Evolutionary conservation across 2,888 invertebrate genomes (phyloP), one percentile per base, ranked within the genome.

Genomic region (Drosophila subquinaria): DNA sequence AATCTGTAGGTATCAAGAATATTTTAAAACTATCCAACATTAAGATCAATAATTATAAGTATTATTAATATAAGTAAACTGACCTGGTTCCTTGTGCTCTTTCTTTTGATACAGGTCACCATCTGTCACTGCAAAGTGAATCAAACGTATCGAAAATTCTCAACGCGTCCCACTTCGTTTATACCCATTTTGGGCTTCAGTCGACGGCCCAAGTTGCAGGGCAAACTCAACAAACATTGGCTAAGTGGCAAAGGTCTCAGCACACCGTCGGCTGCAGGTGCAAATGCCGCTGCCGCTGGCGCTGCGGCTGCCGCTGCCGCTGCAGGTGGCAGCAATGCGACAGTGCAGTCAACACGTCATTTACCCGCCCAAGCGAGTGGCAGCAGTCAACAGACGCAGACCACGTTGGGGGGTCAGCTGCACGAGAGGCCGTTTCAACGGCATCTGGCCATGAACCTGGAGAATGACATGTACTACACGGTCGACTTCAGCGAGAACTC

Each of bases 61-160:
- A 17, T 23, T 20, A 10, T 3, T 33, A n/a, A n/a, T 36, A 33
- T 33, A 2, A 38, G 6, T 38, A n/a, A 6, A 0, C 6, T 55
- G 53, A 17, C 17, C 55, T 55, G 42, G 2, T 15, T 17, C 20
- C 30, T 23, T 64, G 30, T 35, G 35, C 17, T 27, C 9, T 63
- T 59, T 61, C 30, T 56, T 17, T 40, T 40, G 92, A 92, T 40
- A 27, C 93, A 96, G 96, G 95, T 96, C 80, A 95, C 96, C 55
- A 95, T 95, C 43, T 96, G 96, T 92, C 96, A 96, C 92, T 96
- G 96, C 92, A 95, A 96, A 79, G 95, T 96, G 79, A 95, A 96
- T 93, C 95, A 96, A 93, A 96, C 96, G 0, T 96, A 96, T 93
- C 95, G 95, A 52, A 94, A 95, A 38, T 94, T 95, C 82, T 93